Conservation (phyloP, 35 echinoderm and acorn worm genomes). For the Diadema setosum region DNA sequence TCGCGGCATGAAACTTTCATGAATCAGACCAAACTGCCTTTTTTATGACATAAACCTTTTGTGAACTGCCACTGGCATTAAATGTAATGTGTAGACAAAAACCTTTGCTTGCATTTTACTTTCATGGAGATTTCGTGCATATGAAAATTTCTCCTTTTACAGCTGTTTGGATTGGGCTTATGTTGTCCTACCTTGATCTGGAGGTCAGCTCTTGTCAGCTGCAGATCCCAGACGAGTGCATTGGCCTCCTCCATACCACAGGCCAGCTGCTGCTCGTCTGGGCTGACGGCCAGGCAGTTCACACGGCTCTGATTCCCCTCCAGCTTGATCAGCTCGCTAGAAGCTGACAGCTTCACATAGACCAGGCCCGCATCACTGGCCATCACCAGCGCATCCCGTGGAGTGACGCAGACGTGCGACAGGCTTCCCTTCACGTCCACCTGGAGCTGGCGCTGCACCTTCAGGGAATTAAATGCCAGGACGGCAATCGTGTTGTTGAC, state of each 20-base stretch:
- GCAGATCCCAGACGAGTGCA: conserved; percentile 46
- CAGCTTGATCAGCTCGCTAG: neutral
- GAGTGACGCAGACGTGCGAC: neutral
- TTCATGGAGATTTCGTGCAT: too few species aligned
- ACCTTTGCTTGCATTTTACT: too few species aligned
- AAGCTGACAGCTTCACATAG: neutral
- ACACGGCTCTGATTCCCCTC: conserved; percentile 21
- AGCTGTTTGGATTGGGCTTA: neutral
- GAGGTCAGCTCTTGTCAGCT: neutral
- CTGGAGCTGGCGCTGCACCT: neutral
- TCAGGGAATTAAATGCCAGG: neutral
- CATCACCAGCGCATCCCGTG: neutral
- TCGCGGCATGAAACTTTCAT: too few species aligned
- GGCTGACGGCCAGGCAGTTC: conserved; percentile 22
- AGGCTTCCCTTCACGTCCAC: neutral
- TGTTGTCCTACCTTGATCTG: conserved; percentile 7
- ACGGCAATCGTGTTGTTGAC: neutral
- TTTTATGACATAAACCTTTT: too few species aligned
- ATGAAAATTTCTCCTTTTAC: too few species aligned
- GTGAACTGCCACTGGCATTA: too few species aligned
- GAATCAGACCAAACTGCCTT: neutral
- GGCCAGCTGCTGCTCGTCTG: conserved; percentile 30
- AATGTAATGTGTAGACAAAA: too few species aligned
- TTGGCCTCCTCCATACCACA: conserved; percentile 18
- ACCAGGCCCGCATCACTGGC: conserved; percentile 12